Evolutionary conservation across 2,797 vertebrate species (phyloP).

Genomic region (Pseudotriccus pelzelni): DNA sequence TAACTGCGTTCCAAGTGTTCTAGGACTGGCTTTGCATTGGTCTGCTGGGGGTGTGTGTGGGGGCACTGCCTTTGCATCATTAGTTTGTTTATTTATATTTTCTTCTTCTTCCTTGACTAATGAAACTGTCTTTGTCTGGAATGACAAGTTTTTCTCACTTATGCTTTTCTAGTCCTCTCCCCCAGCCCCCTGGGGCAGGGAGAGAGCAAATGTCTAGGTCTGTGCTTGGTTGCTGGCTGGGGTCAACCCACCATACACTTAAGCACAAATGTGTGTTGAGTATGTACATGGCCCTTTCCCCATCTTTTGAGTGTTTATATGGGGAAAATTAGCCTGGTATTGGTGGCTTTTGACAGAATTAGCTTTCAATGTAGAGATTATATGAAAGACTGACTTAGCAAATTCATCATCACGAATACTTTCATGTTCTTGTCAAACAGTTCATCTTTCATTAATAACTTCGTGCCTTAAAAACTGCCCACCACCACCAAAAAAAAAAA

Average conservation of each 20-base stretch:
- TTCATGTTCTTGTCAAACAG: not conserved
- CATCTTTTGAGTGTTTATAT: not conserved
- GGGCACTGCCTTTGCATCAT: not conserved
- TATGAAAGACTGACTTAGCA: not conserved
- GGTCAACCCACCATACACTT: not conserved
- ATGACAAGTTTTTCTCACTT: not conserved
- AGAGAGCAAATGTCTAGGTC: not conserved
- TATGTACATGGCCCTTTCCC: not conserved
- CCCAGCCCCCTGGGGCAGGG: rapidly evolving
- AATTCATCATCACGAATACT: not conserved
- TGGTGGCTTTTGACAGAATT: not conserved
- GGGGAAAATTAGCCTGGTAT: not conserved
- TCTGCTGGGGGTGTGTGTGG: not conserved
- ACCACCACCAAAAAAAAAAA: too few species aligned
- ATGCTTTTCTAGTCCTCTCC: not conserved
- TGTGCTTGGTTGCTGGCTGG: not conserved
- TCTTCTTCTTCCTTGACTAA: not conserved
- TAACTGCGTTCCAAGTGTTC: not conserved
- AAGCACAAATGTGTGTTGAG: not conserved
- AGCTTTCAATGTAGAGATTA: not conserved
- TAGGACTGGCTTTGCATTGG: not conserved
- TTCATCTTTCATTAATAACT: not conserved
- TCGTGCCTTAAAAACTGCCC: not conserved
- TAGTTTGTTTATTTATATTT: not conserved
- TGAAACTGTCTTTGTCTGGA: not conserved